Conservation (phyloP, 2,888 invertebrate species). For the Cryptosula pallasiana region DNA sequence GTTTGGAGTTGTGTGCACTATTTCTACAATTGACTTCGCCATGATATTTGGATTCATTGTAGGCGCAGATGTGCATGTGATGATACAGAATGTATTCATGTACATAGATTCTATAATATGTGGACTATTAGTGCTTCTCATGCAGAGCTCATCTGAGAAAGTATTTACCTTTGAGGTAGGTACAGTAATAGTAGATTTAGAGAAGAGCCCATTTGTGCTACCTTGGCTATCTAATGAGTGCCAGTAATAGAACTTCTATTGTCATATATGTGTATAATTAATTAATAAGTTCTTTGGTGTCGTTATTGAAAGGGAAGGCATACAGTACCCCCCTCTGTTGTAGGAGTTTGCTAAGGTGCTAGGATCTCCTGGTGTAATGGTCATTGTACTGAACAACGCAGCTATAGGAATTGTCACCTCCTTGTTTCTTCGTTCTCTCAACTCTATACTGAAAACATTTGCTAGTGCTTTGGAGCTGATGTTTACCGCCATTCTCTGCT, state of each 20-base stretch:
- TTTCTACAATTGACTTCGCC: no score
- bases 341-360: conserved; percentile 65
- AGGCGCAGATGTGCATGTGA: conserved; percentile 78
- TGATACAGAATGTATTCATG: conserved; percentile 91
- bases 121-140: conserved; percentile 48
- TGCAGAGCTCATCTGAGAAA: conserved; percentile 11
- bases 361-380: conserved; percentile 62
- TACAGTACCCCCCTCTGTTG: no score
- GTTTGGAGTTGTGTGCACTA: no score
- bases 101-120: conserved; percentile 90
- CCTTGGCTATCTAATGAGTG: no score
- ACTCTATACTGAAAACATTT: conserved; percentile 91
- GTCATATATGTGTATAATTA: no score
- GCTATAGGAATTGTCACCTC: conserved; percentile 87
- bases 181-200: no score
- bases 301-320: no score
- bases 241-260: no score
- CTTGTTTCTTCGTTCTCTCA: conserved; percentile 84
- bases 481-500: conserved; percentile 82
- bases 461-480: conserved; percentile 87
- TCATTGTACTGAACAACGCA: conserved; percentile 82
- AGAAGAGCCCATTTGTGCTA: no score
- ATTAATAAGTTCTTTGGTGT: conserved; percentile 65
- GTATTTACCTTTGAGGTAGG: conserved; percentile 2
- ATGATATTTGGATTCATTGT: background rate